Evolutionary conservation across 1,140 invertebrate genomes (phyloP), one percentile per base, ranked within the genome.

Genomic region (Thaumatotibia leucotreta): DNA sequence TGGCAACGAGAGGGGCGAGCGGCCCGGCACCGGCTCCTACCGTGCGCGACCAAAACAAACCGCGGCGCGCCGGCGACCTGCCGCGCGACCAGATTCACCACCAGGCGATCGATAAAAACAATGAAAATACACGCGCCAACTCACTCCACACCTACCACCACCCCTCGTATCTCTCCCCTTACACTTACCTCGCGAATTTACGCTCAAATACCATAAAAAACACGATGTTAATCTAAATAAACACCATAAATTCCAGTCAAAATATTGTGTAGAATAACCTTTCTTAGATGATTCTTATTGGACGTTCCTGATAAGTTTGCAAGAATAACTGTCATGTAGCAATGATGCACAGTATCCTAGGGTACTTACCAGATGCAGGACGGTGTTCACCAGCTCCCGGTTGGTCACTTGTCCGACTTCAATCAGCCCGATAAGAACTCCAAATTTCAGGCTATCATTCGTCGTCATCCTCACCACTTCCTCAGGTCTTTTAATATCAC

Each of bases 371-470:
- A 99, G 93, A 92, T 98, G 97, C 72, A 99, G 93, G 69, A 99
- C 97, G 72, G 97, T 98, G 93, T 99, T 98, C 89, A 99, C 97
- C 88, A 99, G 97, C 93, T 98, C 97, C 85, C 97, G 95, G 93
- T 98, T 98, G 84, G 97, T 96, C 89, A 98, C 97, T 93, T 98
- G 97, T 84, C 96, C 97, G 74, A 98, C 97, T 94, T 98, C 96
- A 92, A 98, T 96, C 80, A 98, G 94, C 75, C 97, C 97, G 92
- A 98, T 98, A 91, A 99, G 94, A 84, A 98, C 96, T 86, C 97
- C 97, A 92, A 99, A 98, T 94, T 99, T 98, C 78, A 98, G 92
- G 92, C 95, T 96, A 93, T 97, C 96, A 91, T 96, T 95, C 92
- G 96, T 96, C 89, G 95, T 94, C 95, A 96, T 96, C 92, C 95